Evolutionary conservation across 2,113 vertebrate species (phyloP).

Genomic region (Osmerus eperlanus): DNA sequence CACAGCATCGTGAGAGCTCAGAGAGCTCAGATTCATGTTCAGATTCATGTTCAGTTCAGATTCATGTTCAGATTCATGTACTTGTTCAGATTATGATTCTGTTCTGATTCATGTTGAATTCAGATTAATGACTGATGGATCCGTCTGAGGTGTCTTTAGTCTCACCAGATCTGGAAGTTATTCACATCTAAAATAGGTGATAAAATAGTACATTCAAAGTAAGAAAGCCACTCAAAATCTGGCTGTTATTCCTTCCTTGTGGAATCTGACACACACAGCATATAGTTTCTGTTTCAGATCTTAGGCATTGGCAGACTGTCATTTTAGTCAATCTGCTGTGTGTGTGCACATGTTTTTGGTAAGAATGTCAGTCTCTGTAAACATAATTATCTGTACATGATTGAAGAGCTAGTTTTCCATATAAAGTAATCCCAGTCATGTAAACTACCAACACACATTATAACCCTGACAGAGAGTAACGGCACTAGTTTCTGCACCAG

Average conservation of each 20-base stretch:
- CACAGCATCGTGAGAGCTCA: background rate
- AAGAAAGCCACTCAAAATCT: background rate
- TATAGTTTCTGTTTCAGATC: background rate
- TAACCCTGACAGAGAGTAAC: background rate
- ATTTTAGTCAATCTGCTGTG: background rate
- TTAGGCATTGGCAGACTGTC: background rate
- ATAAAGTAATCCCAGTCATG: too few species aligned
- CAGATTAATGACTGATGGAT: too few species aligned
- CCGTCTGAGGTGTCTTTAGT: too few species aligned
- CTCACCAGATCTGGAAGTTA: background rate
- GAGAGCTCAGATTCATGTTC: constrained; percentile 29
- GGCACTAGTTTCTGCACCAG: background rate
- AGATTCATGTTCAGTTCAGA: constrained; percentile 17
- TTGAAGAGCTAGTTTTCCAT: too few species aligned
- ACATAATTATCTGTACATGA: too few species aligned
- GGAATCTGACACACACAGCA: background rate
- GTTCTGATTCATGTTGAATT: too few species aligned
- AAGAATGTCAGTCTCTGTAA: too few species aligned
- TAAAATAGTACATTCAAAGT: too few species aligned
- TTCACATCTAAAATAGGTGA: background rate
- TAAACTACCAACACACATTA: background rate
- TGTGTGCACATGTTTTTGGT: background rate
- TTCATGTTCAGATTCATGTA: too few species aligned
- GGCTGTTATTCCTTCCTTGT: background rate
- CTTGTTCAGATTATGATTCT: constrained; percentile 4